A percentile compares a stretch with the other conserved stretches of the same genome.
Evolutionary conservation across 2,888 invertebrate genomes (phyloP).

Genomic region (Lycaena phlaeas): DNA sequence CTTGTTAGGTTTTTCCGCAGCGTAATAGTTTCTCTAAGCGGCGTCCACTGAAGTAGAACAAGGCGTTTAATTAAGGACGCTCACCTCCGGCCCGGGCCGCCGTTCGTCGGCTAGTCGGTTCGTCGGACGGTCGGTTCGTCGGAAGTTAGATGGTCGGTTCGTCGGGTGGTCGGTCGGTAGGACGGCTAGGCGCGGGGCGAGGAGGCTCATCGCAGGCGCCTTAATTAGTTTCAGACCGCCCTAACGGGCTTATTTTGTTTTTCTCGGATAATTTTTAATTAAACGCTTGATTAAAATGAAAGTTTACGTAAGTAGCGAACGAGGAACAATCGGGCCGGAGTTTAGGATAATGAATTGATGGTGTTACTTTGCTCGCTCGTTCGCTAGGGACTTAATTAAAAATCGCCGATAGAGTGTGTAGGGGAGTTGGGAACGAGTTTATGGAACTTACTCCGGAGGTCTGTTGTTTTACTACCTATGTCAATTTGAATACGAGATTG

Average conservation of each 20-base stretch:
- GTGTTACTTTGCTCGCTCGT: slow-evolving; percentile 69
- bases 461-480: slow-evolving; percentile 65
- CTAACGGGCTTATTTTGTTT: slow-evolving; percentile 73
- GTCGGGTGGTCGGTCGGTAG: no score
- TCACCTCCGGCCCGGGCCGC: slow-evolving; percentile 58
- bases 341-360: slow-evolving; percentile 74
- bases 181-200: no score
- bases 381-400: slow-evolving; percentile 71
- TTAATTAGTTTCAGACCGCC: slow-evolving; percentile 71
- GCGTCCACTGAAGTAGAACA: slow-evolving; percentile 54
- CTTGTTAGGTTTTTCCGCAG: slow-evolving; percentile 50
- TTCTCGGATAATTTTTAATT: slow-evolving; percentile 74
- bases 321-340: slow-evolving; percentile 70
- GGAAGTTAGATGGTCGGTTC: no score
- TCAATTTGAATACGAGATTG: slow-evolving; percentile 70
- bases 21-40: slow-evolving; percentile 57
- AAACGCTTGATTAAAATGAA: slow-evolving; percentile 74
- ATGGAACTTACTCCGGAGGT: slow-evolving; percentile 62
- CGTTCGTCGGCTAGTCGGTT: no score
- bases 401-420: slow-evolving; percentile 72
- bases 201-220: slow-evolving; percentile 65
- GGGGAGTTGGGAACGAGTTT: slow-evolving; percentile 68
- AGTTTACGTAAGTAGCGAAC: slow-evolving; percentile 73
- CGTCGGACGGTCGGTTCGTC: no score
- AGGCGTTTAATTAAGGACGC: slow-evolving; percentile 63